Conservation (phyloP, 2,113 vertebrate genomes). For the Baryphthengus martii region DNA sequence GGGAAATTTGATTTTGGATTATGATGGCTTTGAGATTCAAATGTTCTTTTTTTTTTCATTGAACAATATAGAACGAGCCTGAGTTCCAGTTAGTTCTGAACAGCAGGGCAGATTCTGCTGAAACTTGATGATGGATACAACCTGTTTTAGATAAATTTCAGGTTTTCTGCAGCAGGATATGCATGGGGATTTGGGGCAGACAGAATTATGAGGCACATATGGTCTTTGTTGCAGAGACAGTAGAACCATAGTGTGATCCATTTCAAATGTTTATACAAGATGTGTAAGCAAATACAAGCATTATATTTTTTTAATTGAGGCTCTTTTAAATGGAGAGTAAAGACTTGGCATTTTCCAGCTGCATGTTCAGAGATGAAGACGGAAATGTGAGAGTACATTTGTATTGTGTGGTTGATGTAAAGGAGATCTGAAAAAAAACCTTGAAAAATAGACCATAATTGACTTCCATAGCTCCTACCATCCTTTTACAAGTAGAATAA, state of each 20-base stretch:
- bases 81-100: background rate
- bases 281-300: background rate
- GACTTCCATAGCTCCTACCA: background rate
- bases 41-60: background rate
- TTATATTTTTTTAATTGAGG: background rate
- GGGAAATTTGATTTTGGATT: slow-evolving; percentile 40
- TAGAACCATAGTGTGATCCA: background rate
- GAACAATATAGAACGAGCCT: background rate
- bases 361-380: background rate
- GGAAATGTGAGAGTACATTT: background rate
- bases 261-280: background rate
- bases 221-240: background rate
- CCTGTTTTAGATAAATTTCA: background rate
- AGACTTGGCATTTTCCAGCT: background rate
- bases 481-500: background rate
- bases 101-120: background rate
- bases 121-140: background rate
- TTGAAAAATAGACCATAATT: background rate
- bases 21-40: slow-evolving; percentile 31
- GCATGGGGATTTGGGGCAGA: background rate
- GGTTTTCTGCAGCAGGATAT: background rate
- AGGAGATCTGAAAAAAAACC: background rate
- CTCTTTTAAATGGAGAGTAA: background rate
- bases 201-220: background rate
- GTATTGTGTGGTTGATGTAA: background rate